A percentile compares a stretch with the other conserved stretches of the same genome.
These are phyloP conservation scores for Hyla sarda DNA, from an alignment of 2,113 vertebrate species.

Conservation along the genomic window DNA sequence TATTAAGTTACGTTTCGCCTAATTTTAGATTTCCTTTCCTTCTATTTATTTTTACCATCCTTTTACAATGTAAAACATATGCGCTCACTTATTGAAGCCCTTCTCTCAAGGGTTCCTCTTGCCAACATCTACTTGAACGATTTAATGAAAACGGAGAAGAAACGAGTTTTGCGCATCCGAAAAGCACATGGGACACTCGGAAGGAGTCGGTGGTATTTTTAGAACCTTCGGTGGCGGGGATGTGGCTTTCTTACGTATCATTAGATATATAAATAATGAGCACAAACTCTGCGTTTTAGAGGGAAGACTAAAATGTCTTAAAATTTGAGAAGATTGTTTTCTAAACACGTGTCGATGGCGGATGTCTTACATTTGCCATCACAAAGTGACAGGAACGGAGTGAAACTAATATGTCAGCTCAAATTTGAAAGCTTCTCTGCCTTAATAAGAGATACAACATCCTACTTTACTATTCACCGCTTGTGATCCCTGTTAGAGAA, in stretches of 20 bases:
- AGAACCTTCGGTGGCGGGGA: background rate
- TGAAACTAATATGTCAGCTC: background rate
- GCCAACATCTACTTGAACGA: slow-evolving; percentile 4
- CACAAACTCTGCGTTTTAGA: background rate
- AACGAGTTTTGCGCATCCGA: background rate
- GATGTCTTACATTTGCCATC: slow-evolving; percentile 10
- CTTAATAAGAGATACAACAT: background rate
- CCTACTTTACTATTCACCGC: background rate
- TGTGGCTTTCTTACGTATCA: background rate
- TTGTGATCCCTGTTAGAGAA: background rate
- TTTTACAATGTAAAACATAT: background rate
- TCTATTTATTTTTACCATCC: background rate
- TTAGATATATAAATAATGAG: background rate
- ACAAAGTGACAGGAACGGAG: background rate
- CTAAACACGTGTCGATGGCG: background rate
- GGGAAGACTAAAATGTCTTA: background rate
- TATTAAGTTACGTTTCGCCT: background rate
- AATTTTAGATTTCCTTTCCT: background rate
- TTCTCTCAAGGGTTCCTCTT: background rate
- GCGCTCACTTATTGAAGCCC: background rate
- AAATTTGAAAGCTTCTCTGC: background rate
- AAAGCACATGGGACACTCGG: background rate
- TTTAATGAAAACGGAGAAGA: background rate
- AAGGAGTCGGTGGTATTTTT: slow-evolving; percentile 17
- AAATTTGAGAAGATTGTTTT: slow-evolving; percentile 1